These are phyloP conservation scores for Melanotaenia parkinsoni DNA, from an alignment of 2,797 vertebrate genomes.

Conservation along the genomic window DNA sequence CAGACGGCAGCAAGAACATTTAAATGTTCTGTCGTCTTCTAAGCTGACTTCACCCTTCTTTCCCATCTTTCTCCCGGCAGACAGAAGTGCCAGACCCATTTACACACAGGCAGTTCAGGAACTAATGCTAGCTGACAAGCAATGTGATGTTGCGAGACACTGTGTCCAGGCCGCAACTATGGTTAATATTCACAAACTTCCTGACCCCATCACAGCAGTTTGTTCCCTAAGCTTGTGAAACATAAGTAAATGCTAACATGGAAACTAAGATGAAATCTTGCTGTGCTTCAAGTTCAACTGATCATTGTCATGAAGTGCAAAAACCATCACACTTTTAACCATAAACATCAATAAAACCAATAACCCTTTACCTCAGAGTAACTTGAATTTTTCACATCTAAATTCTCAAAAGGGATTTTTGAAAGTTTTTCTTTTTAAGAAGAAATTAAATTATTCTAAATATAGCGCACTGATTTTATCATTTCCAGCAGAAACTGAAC, in stretches of 20 bases:
- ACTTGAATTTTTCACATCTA: background rate
- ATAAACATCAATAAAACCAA: background rate
- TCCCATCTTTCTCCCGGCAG: constrained; percentile 44
- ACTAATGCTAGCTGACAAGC: constrained; percentile 70
- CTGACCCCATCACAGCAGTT: constrained; percentile 10
- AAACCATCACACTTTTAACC: no score
- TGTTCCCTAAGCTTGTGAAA: constrained; percentile 8
- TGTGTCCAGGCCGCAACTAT: constrained; percentile 29
- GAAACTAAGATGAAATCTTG: constrained; percentile 6
- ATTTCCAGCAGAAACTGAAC: constrained; percentile 3
- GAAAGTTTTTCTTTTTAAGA: background rate
- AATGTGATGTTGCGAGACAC: constrained; percentile 49
- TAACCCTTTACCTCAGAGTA: background rate
- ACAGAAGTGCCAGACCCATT: constrained; percentile 64
- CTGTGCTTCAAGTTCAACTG: background rate
- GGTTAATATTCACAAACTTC: constrained; percentile 60
- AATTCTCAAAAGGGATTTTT: background rate
- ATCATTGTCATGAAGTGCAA: background rate
- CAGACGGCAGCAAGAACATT: constrained; percentile 34
- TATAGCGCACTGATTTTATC: background rate
- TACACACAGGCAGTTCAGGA: constrained; percentile 51
- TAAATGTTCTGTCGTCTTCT: constrained; percentile 40
- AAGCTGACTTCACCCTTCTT: constrained; percentile 47
- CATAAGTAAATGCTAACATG: constrained; percentile 34
- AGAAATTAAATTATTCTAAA: background rate